These are phyloP conservation scores for Drosophila paulistorum DNA, from an alignment of 1,140 invertebrate species.

Conservation along the genomic window DNA sequence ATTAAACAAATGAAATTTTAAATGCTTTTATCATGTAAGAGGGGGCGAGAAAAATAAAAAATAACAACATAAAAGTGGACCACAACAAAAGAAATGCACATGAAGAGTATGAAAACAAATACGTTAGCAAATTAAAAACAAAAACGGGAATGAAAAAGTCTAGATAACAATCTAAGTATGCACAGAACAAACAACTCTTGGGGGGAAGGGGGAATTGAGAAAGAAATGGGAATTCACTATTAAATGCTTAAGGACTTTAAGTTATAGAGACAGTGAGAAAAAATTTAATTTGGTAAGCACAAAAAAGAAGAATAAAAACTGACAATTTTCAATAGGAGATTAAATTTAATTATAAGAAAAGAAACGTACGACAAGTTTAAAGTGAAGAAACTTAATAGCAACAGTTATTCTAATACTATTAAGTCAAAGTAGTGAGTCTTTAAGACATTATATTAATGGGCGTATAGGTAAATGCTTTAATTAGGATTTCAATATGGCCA, in stretches of 20 bases:
- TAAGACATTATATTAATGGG: no score
- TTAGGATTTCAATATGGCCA: background rate
- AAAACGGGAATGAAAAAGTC: background rate
- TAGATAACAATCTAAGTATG: background rate
- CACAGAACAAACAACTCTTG: background rate
- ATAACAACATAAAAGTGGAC: slow-evolving; percentile 15
- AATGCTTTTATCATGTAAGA: slow-evolving; percentile 30
- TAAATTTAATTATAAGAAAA: background rate
- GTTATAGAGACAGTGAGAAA: no score
- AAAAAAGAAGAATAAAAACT: no score
- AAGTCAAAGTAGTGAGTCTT: no score
- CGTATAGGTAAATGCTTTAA: no score
- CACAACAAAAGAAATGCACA: slow-evolving; percentile 23
- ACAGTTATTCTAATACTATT: no score
- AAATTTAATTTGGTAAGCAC: no score
- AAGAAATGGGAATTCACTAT: background rate
- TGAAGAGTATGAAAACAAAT: background rate
- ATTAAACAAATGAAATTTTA: slow-evolving; percentile 67
- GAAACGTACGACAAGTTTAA: background rate
- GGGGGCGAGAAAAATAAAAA: background rate
- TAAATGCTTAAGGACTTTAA: no score
- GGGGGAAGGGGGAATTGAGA: background rate
- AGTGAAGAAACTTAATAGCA: no score
- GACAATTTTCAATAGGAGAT: background rate
- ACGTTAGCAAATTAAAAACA: background rate